These are phyloP conservation scores for Pachymerium ferrugineum DNA, from an alignment of 2,888 invertebrate genomes.

Conservation along the genomic window DNA sequence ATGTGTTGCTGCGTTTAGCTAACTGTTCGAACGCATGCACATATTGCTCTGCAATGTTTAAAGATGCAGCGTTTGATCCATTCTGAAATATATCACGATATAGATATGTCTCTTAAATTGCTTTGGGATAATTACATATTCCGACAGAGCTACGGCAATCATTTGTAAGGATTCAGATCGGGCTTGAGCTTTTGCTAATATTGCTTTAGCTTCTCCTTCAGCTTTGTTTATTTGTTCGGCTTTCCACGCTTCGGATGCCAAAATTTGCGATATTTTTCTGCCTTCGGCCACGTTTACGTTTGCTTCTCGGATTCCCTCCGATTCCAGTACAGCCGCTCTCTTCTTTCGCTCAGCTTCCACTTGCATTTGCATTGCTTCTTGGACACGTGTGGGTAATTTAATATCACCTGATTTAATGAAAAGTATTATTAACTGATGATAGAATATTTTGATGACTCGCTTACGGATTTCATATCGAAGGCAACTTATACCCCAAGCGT, in stretches of 20 bases:
- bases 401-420: conserved; percentile 65
- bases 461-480: conserved; percentile 88
- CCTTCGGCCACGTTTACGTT: conserved; percentile 98
- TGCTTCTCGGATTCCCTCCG: conserved; percentile 65
- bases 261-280: conserved; percentile 79
- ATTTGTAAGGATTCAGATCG: conserved; percentile 74
- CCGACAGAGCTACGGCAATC: conserved; percentile 62
- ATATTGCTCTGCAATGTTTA: conserved; percentile 92
- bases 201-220: conserved; percentile 75
- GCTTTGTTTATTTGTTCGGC: conserved; percentile 93
- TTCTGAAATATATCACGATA: conserved; percentile 55
- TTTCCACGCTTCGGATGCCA: conserved; percentile 91
- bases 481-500: conserved; percentile 96
- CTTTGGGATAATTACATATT: conserved; percentile 45
- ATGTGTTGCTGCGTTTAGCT: conserved; percentile 87
- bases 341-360: conserved; percentile 97
- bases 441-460: conserved; percentile 44
- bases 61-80: conserved; percentile 83
- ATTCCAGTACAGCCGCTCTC: conserved; percentile 92
- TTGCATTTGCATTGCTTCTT: conserved; percentile 99
- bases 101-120: not conserved
- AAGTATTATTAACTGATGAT: not conserved
- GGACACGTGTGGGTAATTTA: conserved; percentile 79
- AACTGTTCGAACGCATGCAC: conserved; percentile 87
- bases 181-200: conserved; percentile 86